These are phyloP conservation scores for Nyctereutes procyonoides DNA, from an alignment of 2,113 vertebrate genomes.

Conservation along the genomic window DNA sequence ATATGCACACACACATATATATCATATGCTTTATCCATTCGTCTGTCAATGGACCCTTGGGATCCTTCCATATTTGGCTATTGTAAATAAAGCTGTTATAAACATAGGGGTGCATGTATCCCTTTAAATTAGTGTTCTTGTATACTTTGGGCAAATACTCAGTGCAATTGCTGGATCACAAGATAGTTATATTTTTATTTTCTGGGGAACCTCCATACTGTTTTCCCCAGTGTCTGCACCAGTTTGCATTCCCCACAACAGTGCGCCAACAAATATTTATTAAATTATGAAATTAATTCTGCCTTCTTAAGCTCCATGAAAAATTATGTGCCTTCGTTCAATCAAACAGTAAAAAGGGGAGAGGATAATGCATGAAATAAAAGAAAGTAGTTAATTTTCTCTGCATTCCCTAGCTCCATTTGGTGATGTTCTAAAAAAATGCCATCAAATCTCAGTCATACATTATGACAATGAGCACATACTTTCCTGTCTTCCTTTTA, in stretches of 20 bases:
- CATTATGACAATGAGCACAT: not conserved
- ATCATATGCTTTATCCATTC: not conserved
- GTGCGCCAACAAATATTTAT: not conserved
- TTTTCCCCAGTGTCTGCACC: not conserved
- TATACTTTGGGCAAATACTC: not conserved
- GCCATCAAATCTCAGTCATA: not conserved
- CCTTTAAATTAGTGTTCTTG: not conserved
- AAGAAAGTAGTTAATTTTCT: constrained; percentile 45
- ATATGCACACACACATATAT: no score
- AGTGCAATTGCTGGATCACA: not conserved
- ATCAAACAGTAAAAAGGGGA: not conserved
- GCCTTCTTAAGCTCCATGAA: not conserved
- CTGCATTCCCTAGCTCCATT: not conserved
- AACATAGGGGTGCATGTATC: not conserved
- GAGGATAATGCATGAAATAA: not conserved
- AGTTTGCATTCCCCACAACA: not conserved
- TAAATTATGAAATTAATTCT: constrained; percentile 19
- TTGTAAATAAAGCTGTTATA: not conserved
- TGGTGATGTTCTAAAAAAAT: constrained; percentile 37
- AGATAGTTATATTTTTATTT: not conserved
- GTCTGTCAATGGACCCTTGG: not conserved
- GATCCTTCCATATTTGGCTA: not conserved
- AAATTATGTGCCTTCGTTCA: not conserved
- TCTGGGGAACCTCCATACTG: not conserved
- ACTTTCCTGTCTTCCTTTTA: constrained; percentile 25